phyloP scores from a whole-genome alignment of 1,140 invertebrate species.

The Oedothorax gibbosus region DNA sequence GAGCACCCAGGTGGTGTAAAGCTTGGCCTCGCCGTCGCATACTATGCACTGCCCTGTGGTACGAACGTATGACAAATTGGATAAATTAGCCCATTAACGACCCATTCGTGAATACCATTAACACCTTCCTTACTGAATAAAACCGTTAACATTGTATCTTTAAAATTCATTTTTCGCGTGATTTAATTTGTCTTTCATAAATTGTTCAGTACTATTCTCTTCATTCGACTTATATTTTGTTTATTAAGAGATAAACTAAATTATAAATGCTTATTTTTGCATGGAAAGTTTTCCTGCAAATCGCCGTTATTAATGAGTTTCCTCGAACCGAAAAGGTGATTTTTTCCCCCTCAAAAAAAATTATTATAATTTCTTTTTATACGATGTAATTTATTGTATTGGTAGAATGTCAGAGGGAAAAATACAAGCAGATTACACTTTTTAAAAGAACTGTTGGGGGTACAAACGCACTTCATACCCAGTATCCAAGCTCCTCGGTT shows the following conservation, averaged over 20 bases:
- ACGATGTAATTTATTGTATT: neutral
- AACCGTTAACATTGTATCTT: neutral
- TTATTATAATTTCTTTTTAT: neutral
- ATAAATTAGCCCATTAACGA: neutral
- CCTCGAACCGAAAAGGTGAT: too few species aligned
- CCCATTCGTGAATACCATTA: too few species aligned
- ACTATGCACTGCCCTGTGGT: conserved; percentile 7
- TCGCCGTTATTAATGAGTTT: too few species aligned
- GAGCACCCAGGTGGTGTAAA: conserved; percentile 32
- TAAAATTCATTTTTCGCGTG: neutral
- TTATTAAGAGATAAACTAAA: too few species aligned
- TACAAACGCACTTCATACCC: too few species aligned
- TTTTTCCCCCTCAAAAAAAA: neutral
- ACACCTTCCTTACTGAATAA: too few species aligned
- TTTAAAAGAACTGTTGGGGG: too few species aligned
- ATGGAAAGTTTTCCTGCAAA: too few species aligned
- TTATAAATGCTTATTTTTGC: too few species aligned
- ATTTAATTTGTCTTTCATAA: neutral
- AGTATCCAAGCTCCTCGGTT: too few species aligned
- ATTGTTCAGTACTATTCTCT: neutral
- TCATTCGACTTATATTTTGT: neutral
- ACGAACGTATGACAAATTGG: neutral
- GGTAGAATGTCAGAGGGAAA: neutral
- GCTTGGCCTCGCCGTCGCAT: conserved; percentile 4
- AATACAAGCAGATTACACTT: neutral